Base-by-base conservation (phyloP, 2,113 vertebrate genomes). In the Gymnarchus niloticus region DNA sequence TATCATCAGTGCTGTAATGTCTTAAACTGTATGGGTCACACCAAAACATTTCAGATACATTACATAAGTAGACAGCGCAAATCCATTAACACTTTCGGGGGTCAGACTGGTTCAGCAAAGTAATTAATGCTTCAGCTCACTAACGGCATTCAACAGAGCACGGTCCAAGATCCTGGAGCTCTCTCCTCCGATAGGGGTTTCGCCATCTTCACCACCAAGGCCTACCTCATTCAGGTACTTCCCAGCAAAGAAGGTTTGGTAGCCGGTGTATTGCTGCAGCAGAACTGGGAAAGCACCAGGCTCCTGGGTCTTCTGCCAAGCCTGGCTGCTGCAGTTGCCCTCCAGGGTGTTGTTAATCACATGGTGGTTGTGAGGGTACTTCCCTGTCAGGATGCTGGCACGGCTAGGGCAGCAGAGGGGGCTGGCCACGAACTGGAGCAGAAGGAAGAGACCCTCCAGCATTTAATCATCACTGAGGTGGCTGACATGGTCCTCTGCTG, bases 191-290 rank as follows among this genome's bases (percentile, higher is more conserved):
- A n/a, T n/a, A n/a, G n/a, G n/a, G n/a, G n/a, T n/a, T n/a, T n/a
- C n/a, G n/a, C n/a, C n/a, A n/a, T n/a, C n/a, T n/a, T n/a, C n/a
- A n/a, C n/a, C n/a, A n/a, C n/a, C n/a, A n/a, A n/a, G n/a, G n/a
- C n/a, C 28, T 90, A 99, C 98, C 96, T 99, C 96, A 89, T 99
- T 99, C 73, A 99, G 94, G 85, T 99, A 99, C 87, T 99, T 99
- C 82, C 98, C 98, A 59, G 98, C 98, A 84, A 99, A 99, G 91
- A 99, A 99, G 0, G 98, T 99, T 84, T 98, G 97, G 91, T 99
- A 99, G 12, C 94, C 94, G 85, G 93, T 95, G 46, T 88, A 48
- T 0, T 88, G 85, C 86, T 92, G 94, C 77, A 99, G 95, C 49
- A 99, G 87, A 0, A 95, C 95, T 1, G 98, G 96, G 88, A 99